Evolutionary conservation across 2,797 vertebrate species (phyloP).

Genomic region (Botia kubotai): DNA sequence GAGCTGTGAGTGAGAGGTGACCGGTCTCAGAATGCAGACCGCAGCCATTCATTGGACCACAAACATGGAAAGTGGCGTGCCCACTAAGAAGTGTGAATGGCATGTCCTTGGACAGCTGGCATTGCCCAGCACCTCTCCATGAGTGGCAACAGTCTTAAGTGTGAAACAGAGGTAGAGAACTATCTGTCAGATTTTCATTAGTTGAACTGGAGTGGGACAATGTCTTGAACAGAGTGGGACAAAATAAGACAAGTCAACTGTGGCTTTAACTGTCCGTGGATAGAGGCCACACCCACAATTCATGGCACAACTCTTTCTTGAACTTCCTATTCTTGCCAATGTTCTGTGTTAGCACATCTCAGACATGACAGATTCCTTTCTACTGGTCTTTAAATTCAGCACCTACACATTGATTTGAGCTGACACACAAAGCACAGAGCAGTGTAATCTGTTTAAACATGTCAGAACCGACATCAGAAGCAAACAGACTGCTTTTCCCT

Average conservation of each 20-base stretch:
- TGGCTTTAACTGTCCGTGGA: slow-evolving; percentile 26
- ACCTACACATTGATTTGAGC: not conserved
- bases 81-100: slow-evolving; percentile 17
- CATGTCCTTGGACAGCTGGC: slow-evolving; percentile 44
- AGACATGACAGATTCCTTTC: slow-evolving; percentile 10
- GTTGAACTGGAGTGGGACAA: not conserved
- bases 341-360: slow-evolving; percentile 5
- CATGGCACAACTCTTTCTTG: slow-evolving; percentile 37
- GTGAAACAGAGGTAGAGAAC: slow-evolving; percentile 3
- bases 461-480: not conserved
- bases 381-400: not conserved
- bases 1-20: not conserved
- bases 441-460: not conserved
- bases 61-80: slow-evolving; percentile 25
- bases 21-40: not conserved
- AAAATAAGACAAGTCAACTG: slow-evolving; percentile 22
- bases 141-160: slow-evolving; percentile 13
- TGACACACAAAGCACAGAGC: not conserved
- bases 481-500: not conserved
- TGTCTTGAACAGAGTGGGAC: slow-evolving; percentile 15
- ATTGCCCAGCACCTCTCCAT: not conserved
- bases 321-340: slow-evolving; percentile 18
- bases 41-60: slow-evolving; percentile 25
- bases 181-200: slow-evolving; percentile 18
- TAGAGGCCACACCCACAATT: slow-evolving; percentile 27